A percentile compares a stretch with the other conserved stretches of the same genome.
Evolutionary conservation across 1,140 invertebrate species (phyloP).

Genomic region (Orchesella cincta): DNA sequence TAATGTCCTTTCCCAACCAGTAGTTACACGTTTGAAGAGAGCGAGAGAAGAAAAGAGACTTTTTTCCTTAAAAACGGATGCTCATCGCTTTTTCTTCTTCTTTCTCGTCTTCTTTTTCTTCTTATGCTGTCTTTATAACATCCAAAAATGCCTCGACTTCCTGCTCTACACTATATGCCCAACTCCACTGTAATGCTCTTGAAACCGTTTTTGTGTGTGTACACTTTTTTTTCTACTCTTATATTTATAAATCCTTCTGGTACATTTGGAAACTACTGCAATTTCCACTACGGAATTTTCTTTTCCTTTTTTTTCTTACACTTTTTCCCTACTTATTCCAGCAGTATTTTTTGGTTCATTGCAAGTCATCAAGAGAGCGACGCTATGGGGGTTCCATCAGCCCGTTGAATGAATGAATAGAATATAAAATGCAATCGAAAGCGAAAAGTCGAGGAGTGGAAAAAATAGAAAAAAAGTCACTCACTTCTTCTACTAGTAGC

Average conservation of each 20-base stretch:
- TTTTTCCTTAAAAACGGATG: constrained; percentile 20
- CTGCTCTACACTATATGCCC: background rate
- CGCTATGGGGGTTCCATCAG: constrained; percentile 25
- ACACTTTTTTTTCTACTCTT: background rate
- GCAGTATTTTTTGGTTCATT: constrained; percentile 28
- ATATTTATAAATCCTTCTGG: constrained; percentile 28
- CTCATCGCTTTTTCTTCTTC: constrained; percentile 30
- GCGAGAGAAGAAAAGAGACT: constrained; percentile 21
- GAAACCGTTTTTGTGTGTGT: constrained; percentile 10
- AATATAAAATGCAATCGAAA: constrained; percentile 28
- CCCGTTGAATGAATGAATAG: constrained; percentile 23
- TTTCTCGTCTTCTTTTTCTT: background rate
- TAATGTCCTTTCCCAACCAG: constrained; percentile 27
- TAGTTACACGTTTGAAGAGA: constrained; percentile 28
- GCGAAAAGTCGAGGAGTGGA: constrained; percentile 29
- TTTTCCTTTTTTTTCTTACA: constrained; percentile 1
- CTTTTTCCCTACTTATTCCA: constrained; percentile 22
- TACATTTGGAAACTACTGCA: constrained; percentile 19
- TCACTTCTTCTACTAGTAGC: background rate
- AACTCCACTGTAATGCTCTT: background rate
- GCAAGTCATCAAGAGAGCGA: constrained; percentile 26
- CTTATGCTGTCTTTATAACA: background rate
- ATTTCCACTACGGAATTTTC: constrained; percentile 4
- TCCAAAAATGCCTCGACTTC: constrained; percentile 8
- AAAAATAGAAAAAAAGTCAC: constrained; percentile 25